Evolutionary conservation across 1,140 invertebrate species (phyloP), one percentile per base, ranked within the genome.

Genomic region (Saccostrea glomerata): DNA sequence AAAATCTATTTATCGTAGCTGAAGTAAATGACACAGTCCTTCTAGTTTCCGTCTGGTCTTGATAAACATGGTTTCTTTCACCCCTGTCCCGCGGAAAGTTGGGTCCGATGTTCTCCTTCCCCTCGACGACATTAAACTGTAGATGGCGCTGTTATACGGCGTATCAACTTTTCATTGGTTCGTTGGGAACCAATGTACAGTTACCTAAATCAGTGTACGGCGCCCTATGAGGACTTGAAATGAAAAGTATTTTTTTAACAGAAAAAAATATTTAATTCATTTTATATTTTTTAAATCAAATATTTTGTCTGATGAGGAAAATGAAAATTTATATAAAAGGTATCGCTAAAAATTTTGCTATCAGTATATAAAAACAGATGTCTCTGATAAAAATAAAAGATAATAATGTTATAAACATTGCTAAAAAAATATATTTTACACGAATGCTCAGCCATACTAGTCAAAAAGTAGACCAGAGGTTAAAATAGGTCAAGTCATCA

Each of bases 71-170:
- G 23, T 77, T 77, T 77, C 70, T 77, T 13, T 30, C 30, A 15
- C 70, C 70, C 70, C 70, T 77, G 70, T 77, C 70, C 70, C 70
- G 25, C 70, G 70, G 25, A 77, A 77, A 77, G 70, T 77, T 77
- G 25, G 70, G 12, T 77, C 6, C 25, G 25, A 30, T 15, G 70
- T 77, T 77, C 70, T 25, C 25, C 30, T 77, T 77, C 23, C 70
- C 23, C 25, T 77, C 70, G 25, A 36, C 70, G 25, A 77, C 70
- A 77, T 77, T 77, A 77, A 77, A 77, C 70, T 77, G 30, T 30
- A 30, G 70, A 77, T 73, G 70, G 70, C 70, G 70, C 70, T 77
- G 70, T 25, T 77, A 77, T 36, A 77, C 70, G 25, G 70, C 25
- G 25, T 77, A 77, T 4, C 13, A 25, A 2, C 13, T 30, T 77